These are phyloP conservation scores for Drosophila nr. fundita DNA, from an alignment of 2,888 invertebrate genomes.

Conservation along the genomic window DNA sequence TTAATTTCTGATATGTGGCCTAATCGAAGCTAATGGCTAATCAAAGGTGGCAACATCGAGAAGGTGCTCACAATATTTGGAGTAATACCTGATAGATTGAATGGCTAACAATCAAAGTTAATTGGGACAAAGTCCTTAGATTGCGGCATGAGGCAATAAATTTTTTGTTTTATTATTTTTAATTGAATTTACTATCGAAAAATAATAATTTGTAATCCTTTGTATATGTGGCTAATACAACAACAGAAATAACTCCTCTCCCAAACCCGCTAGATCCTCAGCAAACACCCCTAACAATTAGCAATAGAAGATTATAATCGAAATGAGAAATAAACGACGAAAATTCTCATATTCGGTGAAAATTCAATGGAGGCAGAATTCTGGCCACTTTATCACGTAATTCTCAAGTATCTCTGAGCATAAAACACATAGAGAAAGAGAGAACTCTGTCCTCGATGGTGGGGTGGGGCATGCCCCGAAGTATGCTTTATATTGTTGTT, in stretches of 20 bases:
- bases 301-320: constrained; percentile 42
- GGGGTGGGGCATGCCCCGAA: constrained; percentile 40
- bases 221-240: neutral
- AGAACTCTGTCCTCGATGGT: constrained; percentile 24
- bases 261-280: neutral
- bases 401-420: constrained; percentile 60
- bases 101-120: constrained; percentile 50
- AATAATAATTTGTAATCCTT: constrained; percentile 34
- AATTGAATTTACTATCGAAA: constrained; percentile 14
- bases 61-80: constrained; percentile 9
- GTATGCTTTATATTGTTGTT: constrained; percentile 57
- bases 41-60: constrained; percentile 45
- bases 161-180: constrained; percentile 4
- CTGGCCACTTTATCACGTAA: constrained; percentile 79
- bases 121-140: constrained; percentile 51
- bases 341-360: constrained; percentile 12
- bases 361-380: constrained; percentile 33
- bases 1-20: constrained; percentile 46
- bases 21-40: constrained; percentile 61
- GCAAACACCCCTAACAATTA: constrained; percentile 37
- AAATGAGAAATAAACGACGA: constrained; percentile 27
- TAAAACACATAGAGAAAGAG: constrained; percentile 8
- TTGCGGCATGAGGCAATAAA: constrained; percentile 13
- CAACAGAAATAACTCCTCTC: neutral
- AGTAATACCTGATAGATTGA: constrained; percentile 37